phyloP scores from a whole-genome alignment of 2,888 invertebrate species.

The Brachynemurus nebulosus region DNA sequence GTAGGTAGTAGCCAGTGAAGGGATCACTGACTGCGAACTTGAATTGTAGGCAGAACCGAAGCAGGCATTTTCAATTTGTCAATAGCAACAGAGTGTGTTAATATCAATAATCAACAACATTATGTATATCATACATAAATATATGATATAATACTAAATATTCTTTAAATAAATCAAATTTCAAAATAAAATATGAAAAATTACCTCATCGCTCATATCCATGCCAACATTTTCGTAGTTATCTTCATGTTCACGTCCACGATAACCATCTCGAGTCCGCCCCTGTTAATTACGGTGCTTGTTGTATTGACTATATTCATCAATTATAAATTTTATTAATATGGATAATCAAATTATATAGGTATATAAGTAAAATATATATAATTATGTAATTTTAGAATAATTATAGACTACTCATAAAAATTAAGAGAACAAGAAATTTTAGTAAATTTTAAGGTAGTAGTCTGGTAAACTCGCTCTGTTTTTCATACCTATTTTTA shows the following conservation, averaged over 20 bases:
- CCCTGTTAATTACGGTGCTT: constrained; percentile 12
- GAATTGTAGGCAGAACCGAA: constrained; percentile 7
- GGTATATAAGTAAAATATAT: too few relatives aligned
- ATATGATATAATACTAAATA: constrained; percentile 1
- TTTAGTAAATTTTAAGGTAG: not conserved
- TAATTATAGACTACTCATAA: too few relatives aligned
- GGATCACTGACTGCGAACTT: constrained; percentile 9
- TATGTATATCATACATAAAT: constrained; percentile 17
- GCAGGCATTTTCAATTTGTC: constrained; percentile 11
- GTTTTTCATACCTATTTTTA: too few relatives aligned
- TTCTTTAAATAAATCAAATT: not conserved
- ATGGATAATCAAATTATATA: too few relatives aligned
- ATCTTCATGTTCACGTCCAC: constrained; percentile 34
- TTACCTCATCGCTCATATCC: constrained; percentile 61
- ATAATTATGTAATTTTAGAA: too few relatives aligned
- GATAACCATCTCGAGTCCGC: not conserved
- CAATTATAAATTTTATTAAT: constrained; percentile 10
- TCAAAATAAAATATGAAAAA: constrained; percentile 9
- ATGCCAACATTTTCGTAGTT: constrained; percentile 66
- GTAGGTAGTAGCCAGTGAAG: constrained; percentile 10
- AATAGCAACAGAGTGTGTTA: constrained; percentile 36
- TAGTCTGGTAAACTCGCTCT: not conserved
- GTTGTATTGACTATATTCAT: constrained; percentile 11
- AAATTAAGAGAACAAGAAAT: too few relatives aligned
- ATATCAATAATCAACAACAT: too few relatives aligned